Evolutionary conservation across 1,140 invertebrate genomes (phyloP), one percentile per base, ranked within the genome.

Genomic region (Argopecten irradians): DNA sequence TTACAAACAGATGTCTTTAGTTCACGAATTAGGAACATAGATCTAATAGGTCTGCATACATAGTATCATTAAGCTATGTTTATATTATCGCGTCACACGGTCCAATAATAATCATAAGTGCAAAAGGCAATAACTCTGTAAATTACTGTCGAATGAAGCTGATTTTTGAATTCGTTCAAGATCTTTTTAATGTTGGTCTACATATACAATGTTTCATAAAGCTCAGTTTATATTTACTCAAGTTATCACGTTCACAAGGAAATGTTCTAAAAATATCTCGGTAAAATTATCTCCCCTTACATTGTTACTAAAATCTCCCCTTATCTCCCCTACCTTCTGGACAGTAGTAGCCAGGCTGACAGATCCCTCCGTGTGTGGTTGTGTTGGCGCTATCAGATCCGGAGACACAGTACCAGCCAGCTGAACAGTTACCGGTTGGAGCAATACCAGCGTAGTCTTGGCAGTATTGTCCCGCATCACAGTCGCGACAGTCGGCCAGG

Each of bases 381-480:
- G 93, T 93, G 88, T 95, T 95, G 5, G 93, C 90, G 46, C 86
- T 91, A 35, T 91, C 92, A 28, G 94, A 90, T 9, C 93, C 92
- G 28, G 92, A 90, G 13, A 92, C 91, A 88, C 94, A 95, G 84
- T 94, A 95, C 94, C 94, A 95, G 28, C 94, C 94, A 5, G 90
- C 91, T n/a, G 88, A 91, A 87, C 94, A 95, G 88, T 92, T 92
- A 14, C 94, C 94, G n/a, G 94, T 94, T 2, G 93, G 93, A n/a
- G 89, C 86, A 32, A 90, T 89, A 89, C 94, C 94, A 87, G 92
- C 94, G 39, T 91, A 83, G 1, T 93, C 94, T 46, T 92, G 90
- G 89, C 94, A 95, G 86, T 95, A 95, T 83, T 93, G 87, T 13
- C 94, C 94, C 9, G 92, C 93, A n/a, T 94, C 92, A 83, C 94